phyloP scores from a whole-genome alignment of 1,140 invertebrate genomes.

The Pseudomyrmex sp. region DNA sequence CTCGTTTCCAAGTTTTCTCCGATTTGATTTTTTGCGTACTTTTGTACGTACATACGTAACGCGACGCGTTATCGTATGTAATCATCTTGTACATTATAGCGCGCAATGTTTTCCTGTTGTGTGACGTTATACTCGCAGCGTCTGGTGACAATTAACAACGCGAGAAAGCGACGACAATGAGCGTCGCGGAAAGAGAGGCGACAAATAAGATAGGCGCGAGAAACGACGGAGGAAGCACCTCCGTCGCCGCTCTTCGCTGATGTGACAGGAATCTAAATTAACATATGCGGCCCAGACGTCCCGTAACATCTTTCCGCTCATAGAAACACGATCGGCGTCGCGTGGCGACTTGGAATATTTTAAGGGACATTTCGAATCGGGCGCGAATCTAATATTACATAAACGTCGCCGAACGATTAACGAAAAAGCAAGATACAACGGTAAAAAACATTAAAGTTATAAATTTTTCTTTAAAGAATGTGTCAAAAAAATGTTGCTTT shows the following conservation, averaged over 20 bases:
- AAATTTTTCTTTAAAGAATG: no score
- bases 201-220: slow-evolving; percentile 56
- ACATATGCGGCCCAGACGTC: slow-evolving; percentile 3
- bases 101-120: neutral
- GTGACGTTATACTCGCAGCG: neutral
- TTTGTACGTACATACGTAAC: no score
- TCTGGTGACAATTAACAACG: slow-evolving; percentile 46
- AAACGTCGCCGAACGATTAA: neutral
- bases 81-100: neutral
- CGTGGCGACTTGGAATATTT: no score
- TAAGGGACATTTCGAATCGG: slow-evolving; percentile 1
- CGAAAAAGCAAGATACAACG: neutral
- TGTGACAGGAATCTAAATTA: slow-evolving; percentile 65
- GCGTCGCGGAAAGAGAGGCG: slow-evolving; percentile 55
- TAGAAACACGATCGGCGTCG: neutral
- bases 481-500: no score
- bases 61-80: neutral
- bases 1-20: no score
- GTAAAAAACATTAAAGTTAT: no score
- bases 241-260: slow-evolving; percentile 31
- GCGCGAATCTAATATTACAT: slow-evolving; percentile 7
- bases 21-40: neutral
- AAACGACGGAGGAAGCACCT: slow-evolving; percentile 31
- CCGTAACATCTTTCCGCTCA: slow-evolving; percentile 15
- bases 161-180: slow-evolving; percentile 67